Evolutionary conservation across 1,140 invertebrate genomes (phyloP).

Genomic region (Saccostrea cuccullata): DNA sequence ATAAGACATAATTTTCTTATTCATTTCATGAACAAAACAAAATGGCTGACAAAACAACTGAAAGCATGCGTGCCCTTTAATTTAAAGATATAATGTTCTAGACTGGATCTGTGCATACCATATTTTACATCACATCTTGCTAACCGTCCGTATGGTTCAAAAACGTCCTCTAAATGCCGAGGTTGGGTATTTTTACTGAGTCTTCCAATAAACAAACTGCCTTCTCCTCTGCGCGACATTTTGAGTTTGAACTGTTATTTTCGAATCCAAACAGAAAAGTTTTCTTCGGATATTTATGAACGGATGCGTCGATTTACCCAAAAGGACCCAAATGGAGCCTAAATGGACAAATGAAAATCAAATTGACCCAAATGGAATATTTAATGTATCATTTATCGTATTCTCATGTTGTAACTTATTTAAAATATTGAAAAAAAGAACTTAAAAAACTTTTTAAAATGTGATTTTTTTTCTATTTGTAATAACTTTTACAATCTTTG

Average conservation of each 20-base stretch:
- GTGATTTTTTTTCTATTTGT: too few species aligned
- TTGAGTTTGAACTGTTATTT: constrained; percentile 14
- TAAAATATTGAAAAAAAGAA: too few species aligned
- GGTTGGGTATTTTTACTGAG: constrained; percentile 72
- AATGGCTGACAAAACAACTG: neutral
- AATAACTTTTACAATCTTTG: too few species aligned
- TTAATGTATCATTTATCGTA: too few species aligned
- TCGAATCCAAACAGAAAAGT: neutral
- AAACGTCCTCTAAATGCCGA: constrained; percentile 85
- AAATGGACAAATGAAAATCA: too few species aligned
- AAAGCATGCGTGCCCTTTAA: neutral
- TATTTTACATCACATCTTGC: constrained; percentile 79
- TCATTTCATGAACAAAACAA: neutral
- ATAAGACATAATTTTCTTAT: neutral
- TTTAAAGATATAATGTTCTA: neutral
- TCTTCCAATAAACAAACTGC: constrained; percentile 74
- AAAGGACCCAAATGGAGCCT: too few species aligned
- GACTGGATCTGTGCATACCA: constrained; percentile 58
- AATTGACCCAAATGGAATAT: too few species aligned
- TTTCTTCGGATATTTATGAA: constrained; percentile 14
- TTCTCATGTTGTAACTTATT: too few species aligned
- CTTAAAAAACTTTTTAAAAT: too few species aligned
- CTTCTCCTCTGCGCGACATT: constrained; percentile 69
- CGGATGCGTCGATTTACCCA: too few species aligned
- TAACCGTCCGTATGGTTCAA: constrained; percentile 77